Evolutionary conservation across 2,113 vertebrate genomes (phyloP).

Genomic region (Macrotis lagotis): DNA sequence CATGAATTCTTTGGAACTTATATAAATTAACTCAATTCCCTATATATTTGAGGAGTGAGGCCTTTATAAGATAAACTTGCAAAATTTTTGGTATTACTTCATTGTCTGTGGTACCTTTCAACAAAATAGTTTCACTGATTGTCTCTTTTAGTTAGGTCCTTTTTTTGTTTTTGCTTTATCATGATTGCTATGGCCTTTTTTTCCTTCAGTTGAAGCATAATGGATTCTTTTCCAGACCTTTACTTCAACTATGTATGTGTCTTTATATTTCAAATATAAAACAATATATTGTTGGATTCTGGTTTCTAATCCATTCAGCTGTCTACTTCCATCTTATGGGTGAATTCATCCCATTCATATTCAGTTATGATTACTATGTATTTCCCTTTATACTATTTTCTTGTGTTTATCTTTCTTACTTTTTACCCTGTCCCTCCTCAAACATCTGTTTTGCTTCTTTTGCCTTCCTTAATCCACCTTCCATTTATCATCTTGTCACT

Average conservation of each 20-base stretch:
- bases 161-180: background rate
- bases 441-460: background rate
- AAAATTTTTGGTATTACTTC: background rate
- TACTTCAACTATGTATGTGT: background rate
- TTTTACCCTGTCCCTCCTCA: background rate
- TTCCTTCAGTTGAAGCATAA: background rate
- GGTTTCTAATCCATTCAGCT: background rate
- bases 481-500: background rate
- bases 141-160: background rate
- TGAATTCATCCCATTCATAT: background rate
- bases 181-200: background rate
- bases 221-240: background rate
- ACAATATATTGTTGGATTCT: background rate
- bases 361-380: background rate
- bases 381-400: background rate
- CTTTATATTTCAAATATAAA: background rate
- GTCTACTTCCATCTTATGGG: background rate
- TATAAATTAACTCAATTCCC: background rate
- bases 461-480: background rate
- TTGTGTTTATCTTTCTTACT: background rate
- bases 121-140: background rate
- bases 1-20: background rate
- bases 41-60: background rate
- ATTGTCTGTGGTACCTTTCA: background rate
- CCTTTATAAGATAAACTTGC: background rate